Conservation (phyloP, 2,797 vertebrate species). For the Naso thynnoides region DNA sequence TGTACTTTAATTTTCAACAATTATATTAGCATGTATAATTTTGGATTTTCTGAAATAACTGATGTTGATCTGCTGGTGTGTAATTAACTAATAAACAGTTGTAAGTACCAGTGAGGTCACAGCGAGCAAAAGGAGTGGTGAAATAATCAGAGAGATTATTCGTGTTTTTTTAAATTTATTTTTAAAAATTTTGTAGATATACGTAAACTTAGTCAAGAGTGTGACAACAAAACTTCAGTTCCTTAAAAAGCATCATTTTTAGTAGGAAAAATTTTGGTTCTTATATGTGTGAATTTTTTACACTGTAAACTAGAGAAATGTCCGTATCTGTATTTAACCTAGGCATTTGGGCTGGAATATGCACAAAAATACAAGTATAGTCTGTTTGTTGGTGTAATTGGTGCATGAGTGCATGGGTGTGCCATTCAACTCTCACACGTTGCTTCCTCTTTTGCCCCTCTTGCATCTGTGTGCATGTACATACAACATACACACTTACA, state of each 20-base stretch:
- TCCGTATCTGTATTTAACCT: conserved; percentile 3
- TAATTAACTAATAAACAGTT: conserved; percentile 1
- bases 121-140: neutral
- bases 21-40: neutral
- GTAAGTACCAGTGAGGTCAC: conserved; percentile 6
- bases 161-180: conserved; percentile 3
- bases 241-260: conserved; percentile 11
- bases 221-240: neutral
- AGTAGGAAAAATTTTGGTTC: neutral
- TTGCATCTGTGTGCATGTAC: conserved; percentile 38
- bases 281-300: conserved; percentile 20
- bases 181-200: neutral
- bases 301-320: conserved; percentile 6
- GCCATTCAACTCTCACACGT: conserved; percentile 54
- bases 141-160: conserved; percentile 5
- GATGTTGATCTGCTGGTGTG: conserved; percentile 29
- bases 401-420: conserved; percentile 61
- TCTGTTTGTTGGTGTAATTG: conserved; percentile 58
- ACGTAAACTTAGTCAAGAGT: conserved; percentile 10
- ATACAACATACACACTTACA: conserved; percentile 20
- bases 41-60: conserved; percentile 7
- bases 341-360: conserved; percentile 34
- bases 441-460: conserved; percentile 73
- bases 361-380: conserved; percentile 27
- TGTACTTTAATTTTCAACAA: neutral